A percentile compares a stretch with the other conserved stretches of the same genome.
These are phyloP conservation scores for Seriola rivoliana DNA, from an alignment of 2,113 vertebrate genomes.

Conservation along the genomic window DNA sequence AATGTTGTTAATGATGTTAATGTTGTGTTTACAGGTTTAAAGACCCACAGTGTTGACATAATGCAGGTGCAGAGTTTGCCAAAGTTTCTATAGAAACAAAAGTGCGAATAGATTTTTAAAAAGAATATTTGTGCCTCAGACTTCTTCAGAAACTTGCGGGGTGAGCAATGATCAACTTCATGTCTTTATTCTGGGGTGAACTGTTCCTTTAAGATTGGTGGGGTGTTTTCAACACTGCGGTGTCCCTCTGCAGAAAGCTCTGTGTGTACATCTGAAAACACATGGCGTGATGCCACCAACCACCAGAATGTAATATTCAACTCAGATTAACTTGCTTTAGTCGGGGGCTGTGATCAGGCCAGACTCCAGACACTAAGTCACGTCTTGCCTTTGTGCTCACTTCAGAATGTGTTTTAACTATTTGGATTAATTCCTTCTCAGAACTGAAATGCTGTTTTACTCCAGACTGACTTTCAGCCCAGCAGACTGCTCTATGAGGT, in stretches of 20 bases:
- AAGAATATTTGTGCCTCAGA: neutral
- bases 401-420: slow-evolving; percentile 50
- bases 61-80: too few species aligned
- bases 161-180: neutral
- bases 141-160: neutral
- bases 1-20: too few species aligned
- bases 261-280: neutral
- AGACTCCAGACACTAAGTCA: slow-evolving; percentile 36
- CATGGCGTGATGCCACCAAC: neutral
- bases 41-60: too few species aligned
- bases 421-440: slow-evolving; percentile 26
- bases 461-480: slow-evolving; percentile 3
- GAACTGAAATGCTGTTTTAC: slow-evolving; percentile 4
- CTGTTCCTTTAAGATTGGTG: slow-evolving; percentile 45
- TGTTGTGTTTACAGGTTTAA: too few species aligned
- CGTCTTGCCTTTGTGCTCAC: slow-evolving; percentile 57
- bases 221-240: neutral
- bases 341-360: slow-evolving; percentile 26
- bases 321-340: slow-evolving; percentile 22
- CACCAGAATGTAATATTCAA: slow-evolving; percentile 69
- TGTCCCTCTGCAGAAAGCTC: slow-evolving; percentile 10
- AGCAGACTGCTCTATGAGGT: neutral
- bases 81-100: too few species aligned
- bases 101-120: too few species aligned
- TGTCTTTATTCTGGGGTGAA: slow-evolving; percentile 47